These are phyloP conservation scores for Spodoptera exigua DNA, from an alignment of 2,888 invertebrate species.

Conservation along the genomic window DNA sequence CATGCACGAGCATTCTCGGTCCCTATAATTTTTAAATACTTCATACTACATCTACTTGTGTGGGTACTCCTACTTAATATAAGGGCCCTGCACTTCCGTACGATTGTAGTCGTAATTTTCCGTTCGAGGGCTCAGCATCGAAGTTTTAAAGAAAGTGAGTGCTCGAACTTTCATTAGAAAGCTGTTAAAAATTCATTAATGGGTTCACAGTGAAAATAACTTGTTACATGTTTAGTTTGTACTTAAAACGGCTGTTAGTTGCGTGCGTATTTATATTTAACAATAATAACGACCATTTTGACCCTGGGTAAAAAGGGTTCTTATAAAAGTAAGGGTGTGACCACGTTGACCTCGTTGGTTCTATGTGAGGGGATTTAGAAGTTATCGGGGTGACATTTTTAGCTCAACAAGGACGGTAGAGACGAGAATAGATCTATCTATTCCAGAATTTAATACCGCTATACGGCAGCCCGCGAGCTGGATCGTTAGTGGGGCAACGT, in stretches of 20 bases:
- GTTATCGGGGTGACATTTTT: slow-evolving; percentile 25
- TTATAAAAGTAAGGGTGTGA: not conserved
- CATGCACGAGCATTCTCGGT: slow-evolving; percentile 14
- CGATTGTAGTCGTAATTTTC: slow-evolving; percentile 32
- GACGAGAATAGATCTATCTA: slow-evolving; percentile 46
- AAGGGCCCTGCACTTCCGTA: slow-evolving; percentile 18
- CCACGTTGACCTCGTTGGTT: slow-evolving; percentile 20
- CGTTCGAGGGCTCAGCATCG: slow-evolving; percentile 18
- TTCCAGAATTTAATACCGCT: slow-evolving; percentile 50
- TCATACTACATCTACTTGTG: slow-evolving; percentile 10
- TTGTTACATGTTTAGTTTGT: not conserved
- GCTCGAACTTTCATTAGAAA: slow-evolving; percentile 18
- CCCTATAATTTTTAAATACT: slow-evolving; percentile 36
- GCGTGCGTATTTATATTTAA: slow-evolving; percentile 1
- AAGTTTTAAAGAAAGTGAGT: slow-evolving; percentile 28
- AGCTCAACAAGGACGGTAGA: slow-evolving; percentile 42
- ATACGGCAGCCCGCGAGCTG: slow-evolving; percentile 28
- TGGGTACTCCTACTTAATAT: slow-evolving; percentile 18
- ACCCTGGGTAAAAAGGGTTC: no score
- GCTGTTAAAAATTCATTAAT: slow-evolving; percentile 17
- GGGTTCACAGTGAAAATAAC: not conserved
- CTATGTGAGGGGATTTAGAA: slow-evolving; percentile 21
- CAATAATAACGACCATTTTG: slow-evolving; percentile 1
- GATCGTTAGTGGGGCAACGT: slow-evolving; percentile 47
- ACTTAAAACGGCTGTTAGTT: no score